Evolutionary conservation across 1,140 invertebrate species (phyloP).

Genomic region (Neelides sp.): DNA sequence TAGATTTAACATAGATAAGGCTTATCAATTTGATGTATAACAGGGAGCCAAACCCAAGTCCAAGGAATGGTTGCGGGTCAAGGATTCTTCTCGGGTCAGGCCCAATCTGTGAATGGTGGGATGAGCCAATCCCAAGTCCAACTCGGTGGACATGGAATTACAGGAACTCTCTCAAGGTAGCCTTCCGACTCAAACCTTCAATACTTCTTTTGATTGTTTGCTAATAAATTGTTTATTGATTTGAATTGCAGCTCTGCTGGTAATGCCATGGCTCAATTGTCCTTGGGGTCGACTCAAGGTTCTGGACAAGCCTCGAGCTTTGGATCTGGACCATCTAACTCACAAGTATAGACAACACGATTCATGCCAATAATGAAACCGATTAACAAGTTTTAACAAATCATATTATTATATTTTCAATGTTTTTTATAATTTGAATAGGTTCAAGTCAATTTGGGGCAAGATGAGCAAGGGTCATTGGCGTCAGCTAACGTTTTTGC

Average conservation of each 20-base stretch:
- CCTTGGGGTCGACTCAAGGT: slow-evolving; percentile 6
- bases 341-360: too few species aligned
- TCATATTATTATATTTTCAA: too few species aligned
- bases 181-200: neutral
- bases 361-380: too few species aligned
- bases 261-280: slow-evolving; percentile 11
- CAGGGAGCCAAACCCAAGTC: slow-evolving; percentile 13
- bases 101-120: slow-evolving; percentile 13
- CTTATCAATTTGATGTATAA: too few species aligned
- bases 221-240: neutral
- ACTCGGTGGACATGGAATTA: slow-evolving; percentile 12
- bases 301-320: slow-evolving; percentile 10
- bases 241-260: slow-evolving; percentile 12
- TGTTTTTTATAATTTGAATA: too few species aligned
- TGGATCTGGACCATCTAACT: slow-evolving; percentile 12
- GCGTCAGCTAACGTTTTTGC: slow-evolving; percentile 13
- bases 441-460: slow-evolving; percentile 15
- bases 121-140: slow-evolving; percentile 21
- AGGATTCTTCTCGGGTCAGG: slow-evolving; percentile 18
- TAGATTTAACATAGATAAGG: too few species aligned
- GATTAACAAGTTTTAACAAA: too few species aligned
- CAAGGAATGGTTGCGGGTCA: slow-evolving; percentile 12
- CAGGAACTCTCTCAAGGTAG: slow-evolving; percentile 12
- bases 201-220: neutral
- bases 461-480: slow-evolving; percentile 13